Evolutionary conservation across 2,888 invertebrate species (phyloP).

Genomic region (Mythimna lalbum): DNA sequence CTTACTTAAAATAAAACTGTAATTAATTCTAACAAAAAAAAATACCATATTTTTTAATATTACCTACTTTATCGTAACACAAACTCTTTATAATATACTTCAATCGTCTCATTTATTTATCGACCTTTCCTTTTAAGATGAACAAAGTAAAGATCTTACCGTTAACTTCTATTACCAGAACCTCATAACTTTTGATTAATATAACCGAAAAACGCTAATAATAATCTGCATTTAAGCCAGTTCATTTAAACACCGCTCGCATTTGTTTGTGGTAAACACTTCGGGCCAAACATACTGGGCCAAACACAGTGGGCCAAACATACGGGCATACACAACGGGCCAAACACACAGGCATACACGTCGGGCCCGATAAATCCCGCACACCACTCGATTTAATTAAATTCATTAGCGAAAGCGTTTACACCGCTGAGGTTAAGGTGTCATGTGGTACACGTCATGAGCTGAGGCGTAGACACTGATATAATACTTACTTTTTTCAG

Average conservation of each 20-base stretch:
- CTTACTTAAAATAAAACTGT: no score
- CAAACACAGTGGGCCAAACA: constrained; percentile 34
- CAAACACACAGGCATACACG: constrained; percentile 37
- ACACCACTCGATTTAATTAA: constrained; percentile 79
- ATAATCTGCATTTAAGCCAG: constrained; percentile 11
- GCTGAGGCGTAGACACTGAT: constrained; percentile 11
- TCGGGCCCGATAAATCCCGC: constrained; percentile 62
- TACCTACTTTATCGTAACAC: no score
- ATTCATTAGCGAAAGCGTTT: constrained; percentile 73
- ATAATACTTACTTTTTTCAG: no score
- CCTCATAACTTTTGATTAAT: constrained; percentile 9
- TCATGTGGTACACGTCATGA: constrained; percentile 9
- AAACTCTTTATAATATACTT: no score
- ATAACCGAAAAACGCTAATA: constrained; percentile 5
- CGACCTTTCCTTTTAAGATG: background rate
- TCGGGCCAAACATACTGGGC: constrained; percentile 21
- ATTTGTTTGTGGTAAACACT: constrained; percentile 33
- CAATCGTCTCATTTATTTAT: no score
- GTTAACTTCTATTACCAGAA: constrained; percentile 1
- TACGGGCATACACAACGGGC: no score
- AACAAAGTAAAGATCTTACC: background rate
- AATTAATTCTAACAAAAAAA: no score
- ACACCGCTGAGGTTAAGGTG: constrained; percentile 67
- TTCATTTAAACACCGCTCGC: constrained; percentile 3
- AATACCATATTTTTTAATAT: no score